Evolutionary conservation across 2,888 invertebrate genomes (phyloP).

Genomic region (Lasiommata megera): DNA sequence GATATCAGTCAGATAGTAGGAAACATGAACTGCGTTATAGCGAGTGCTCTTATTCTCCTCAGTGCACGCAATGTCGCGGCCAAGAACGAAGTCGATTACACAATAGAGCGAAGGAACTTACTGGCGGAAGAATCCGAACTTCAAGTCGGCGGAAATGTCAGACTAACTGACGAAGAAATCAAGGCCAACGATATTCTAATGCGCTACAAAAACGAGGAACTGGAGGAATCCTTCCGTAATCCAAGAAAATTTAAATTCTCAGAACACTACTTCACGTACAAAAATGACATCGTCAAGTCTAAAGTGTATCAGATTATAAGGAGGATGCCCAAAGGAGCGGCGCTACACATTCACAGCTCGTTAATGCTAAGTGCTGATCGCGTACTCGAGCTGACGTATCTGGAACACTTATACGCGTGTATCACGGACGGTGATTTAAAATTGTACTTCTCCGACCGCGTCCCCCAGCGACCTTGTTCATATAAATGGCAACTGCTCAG

Average conservation of each 20-base stretch:
- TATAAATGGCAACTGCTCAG: slow-evolving; percentile 73
- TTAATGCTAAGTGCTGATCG: slow-evolving; percentile 82
- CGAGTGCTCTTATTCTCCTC: slow-evolving; percentile 25
- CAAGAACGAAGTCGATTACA: slow-evolving; percentile 44
- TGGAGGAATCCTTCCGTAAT: slow-evolving; percentile 67
- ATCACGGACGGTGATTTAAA: slow-evolving; percentile 46
- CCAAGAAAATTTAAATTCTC: slow-evolving; percentile 82
- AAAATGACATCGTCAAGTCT: slow-evolving; percentile 81
- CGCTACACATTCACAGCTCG: slow-evolving; percentile 86
- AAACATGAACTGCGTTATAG: slow-evolving; percentile 28
- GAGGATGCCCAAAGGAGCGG: slow-evolving; percentile 88
- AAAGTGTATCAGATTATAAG: slow-evolving; percentile 84
- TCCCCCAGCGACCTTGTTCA: slow-evolving; percentile 54
- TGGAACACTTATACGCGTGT: slow-evolving; percentile 82
- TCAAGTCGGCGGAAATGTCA: slow-evolving; percentile 73
- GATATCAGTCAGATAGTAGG: slow-evolving; percentile 15
- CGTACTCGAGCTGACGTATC: slow-evolving; percentile 83
- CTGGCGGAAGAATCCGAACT: slow-evolving; percentile 63
- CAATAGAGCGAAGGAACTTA: slow-evolving; percentile 42
- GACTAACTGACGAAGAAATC: slow-evolving; percentile 69
- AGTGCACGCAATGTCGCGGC: slow-evolving; percentile 32
- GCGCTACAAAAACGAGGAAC: slow-evolving; percentile 77
- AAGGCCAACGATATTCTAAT: slow-evolving; percentile 81
- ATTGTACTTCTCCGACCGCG: slow-evolving; percentile 57
- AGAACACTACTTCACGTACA: slow-evolving; percentile 83